Conservation (phyloP, 2,113 vertebrate genomes). For the Xenopus laevis region DNA sequence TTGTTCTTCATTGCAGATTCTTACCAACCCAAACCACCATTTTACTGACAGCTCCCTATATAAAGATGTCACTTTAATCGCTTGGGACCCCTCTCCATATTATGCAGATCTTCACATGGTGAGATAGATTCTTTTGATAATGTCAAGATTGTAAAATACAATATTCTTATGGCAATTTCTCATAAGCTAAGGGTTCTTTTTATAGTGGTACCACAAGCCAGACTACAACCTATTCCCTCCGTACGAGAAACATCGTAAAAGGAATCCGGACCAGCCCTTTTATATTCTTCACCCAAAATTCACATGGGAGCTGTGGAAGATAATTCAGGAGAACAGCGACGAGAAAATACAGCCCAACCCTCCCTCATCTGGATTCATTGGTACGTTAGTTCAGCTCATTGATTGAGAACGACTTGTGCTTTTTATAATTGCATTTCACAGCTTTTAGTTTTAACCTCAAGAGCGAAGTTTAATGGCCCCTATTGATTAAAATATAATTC, state of each 20-base stretch:
- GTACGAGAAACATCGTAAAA: slow-evolving; percentile 80
- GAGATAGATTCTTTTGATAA: slow-evolving; percentile 44
- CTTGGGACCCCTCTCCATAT: slow-evolving; percentile 96
- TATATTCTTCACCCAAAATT: slow-evolving; percentile 96
- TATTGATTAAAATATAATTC: slow-evolving; percentile 38
- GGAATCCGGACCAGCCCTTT: slow-evolving; percentile 82
- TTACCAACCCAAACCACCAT: slow-evolving; percentile 81
- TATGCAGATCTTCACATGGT: slow-evolving; percentile 86
- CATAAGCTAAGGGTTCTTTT: slow-evolving; percentile 22
- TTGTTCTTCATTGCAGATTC: slow-evolving; percentile 71
- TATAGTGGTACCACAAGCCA: slow-evolving; percentile 90
- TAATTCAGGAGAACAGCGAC: slow-evolving; percentile 92
- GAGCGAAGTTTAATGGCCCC: slow-evolving; percentile 17
- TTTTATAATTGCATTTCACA: slow-evolving; percentile 4
- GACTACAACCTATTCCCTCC: slow-evolving; percentile 96
- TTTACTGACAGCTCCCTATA: slow-evolving; percentile 88
- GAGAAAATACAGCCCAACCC: slow-evolving; percentile 97
- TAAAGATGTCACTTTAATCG: slow-evolving; percentile 87
- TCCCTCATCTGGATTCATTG: slow-evolving; percentile 95
- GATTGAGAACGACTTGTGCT: background rate
- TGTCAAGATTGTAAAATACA: no score
- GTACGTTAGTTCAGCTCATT: slow-evolving; percentile 61
- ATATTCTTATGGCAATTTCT: background rate
- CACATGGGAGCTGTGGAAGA: slow-evolving; percentile 94
- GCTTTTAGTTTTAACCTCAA: slow-evolving; percentile 20